phyloP scores from a whole-genome alignment of 2,797 vertebrate genomes.

The Molossus molossus region DNA sequence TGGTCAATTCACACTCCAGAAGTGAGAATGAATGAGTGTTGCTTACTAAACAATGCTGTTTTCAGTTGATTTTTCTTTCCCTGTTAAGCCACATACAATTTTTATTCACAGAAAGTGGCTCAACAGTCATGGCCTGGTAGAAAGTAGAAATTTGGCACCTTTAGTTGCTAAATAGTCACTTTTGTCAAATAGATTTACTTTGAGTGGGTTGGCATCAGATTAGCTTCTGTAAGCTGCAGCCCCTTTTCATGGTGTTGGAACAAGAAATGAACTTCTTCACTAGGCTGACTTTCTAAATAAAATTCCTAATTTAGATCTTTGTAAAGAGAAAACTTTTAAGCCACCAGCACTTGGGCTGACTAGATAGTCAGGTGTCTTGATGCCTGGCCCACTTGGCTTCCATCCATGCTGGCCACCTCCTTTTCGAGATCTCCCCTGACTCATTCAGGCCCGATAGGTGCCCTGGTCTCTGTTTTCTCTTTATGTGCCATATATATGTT shows the following conservation, averaged over 20 bases:
- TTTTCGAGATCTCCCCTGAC: not conserved
- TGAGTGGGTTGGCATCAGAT: conserved; percentile 45
- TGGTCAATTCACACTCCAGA: not conserved
- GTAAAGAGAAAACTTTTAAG: conserved; percentile 40
- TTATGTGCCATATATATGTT: not conserved
- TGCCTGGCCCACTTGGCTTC: not conserved
- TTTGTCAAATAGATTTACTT: conserved; percentile 76
- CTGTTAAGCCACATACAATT: conserved; percentile 46
- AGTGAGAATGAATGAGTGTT: not conserved
- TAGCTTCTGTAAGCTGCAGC: conserved; percentile 32
- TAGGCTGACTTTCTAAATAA: not conserved
- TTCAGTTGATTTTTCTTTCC: not conserved
- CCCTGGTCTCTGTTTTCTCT: not conserved
- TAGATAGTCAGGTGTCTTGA: not conserved
- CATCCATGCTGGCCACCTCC: conserved; percentile 1
- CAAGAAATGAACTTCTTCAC: conserved; percentile 34
- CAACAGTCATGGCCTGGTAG: conserved; percentile 34
- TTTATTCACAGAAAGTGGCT: not conserved
- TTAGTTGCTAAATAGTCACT: conserved; percentile 43
- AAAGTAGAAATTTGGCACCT: conserved; percentile 65
- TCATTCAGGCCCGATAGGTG: not conserved
- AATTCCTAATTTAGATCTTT: conserved; percentile 14
- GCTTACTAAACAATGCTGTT: not conserved
- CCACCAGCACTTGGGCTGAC: not conserved
- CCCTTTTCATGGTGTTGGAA: conserved; percentile 64